Base-by-base conservation (phyloP, 2,113 vertebrate species). In the Diadophis punctatus region DNA sequence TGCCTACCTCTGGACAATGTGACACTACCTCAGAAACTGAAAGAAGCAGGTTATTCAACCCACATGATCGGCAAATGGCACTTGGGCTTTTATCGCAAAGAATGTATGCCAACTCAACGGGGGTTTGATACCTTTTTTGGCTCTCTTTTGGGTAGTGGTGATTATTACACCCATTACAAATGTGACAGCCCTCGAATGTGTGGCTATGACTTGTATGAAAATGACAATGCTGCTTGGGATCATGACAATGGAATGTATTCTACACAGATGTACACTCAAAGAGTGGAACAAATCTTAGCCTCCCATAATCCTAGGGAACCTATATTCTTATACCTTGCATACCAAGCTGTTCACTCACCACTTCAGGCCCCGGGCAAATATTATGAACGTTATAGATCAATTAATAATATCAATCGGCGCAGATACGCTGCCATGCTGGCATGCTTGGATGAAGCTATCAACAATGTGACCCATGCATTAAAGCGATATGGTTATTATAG, bases 11-110 rank as follows among this genome's bases (percentile, higher is more conserved):
- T 99, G 96, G 98, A 99, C 95, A 99, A 99, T 0, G 93, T 98
- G 93, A 99, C 98, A 1, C 97, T 99, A 96, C 99, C 99, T 95
- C 98, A 99, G 97, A 99, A 99, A 96, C 98, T 99, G 55, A 99
- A 98, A 96, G 98, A 98, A 87, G 98, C 97, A 0, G 99, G 99
- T 52, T 99, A 99, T 94, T 97, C 99, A 68, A 99, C 99, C 0
- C 98, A 99, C 94, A 99, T 99, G 99, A 98, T 99, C 94, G 99
- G 99, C 92, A 99, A 99, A 96, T 99, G 99, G 99, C 99, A 99
- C 95, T 96, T 99, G 94, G 99, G 99, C 0, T 99, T 99, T 95
- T 99, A 99, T 95, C 98, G 98, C 93, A 98, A 98, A n/a, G 98
- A 98, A 93, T 99, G 99, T 95, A 98, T 99, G 97, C 99, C 99